Percentiles rank a stretch among this genome's conserved stretches.
Evolutionary conservation across 1,140 invertebrate genomes (phyloP).

Genomic region (Brachionus angularis): DNA sequence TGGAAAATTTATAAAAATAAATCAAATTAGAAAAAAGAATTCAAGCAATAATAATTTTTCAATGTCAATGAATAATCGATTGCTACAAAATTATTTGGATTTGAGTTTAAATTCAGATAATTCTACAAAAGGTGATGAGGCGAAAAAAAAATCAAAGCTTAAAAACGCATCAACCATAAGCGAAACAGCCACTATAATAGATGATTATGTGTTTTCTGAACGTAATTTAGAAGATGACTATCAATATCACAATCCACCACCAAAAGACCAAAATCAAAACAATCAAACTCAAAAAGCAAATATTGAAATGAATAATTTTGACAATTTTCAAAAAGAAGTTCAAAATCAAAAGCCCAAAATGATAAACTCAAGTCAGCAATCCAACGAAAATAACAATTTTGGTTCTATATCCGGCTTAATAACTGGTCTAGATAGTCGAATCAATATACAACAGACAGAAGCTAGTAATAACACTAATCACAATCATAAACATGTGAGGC

Average conservation of each 20-base stretch:
- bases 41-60: slow-evolving; percentile 10
- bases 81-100: slow-evolving; percentile 42
- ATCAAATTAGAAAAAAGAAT: not conserved
- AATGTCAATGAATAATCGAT: slow-evolving; percentile 27
- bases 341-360: too few relatives aligned
- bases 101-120: slow-evolving; percentile 29
- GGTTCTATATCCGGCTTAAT: slow-evolving; percentile 6
- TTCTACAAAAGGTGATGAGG: not conserved
- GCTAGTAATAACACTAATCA: slow-evolving; percentile 17
- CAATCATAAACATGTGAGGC: not conserved
- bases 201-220: too few relatives aligned
- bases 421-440: not conserved
- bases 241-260: too few relatives aligned
- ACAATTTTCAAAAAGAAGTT: too few relatives aligned
- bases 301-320: too few relatives aligned
- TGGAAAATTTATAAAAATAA: not conserved
- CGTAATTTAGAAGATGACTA: too few relatives aligned
- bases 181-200: slow-evolving; percentile 28
- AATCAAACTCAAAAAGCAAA: too few relatives aligned
- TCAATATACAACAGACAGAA: too few relatives aligned
- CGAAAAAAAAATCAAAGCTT: slow-evolving; percentile 8
- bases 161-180: not conserved
- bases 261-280: not conserved
- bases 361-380: too few relatives aligned
- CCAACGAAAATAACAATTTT: slow-evolving; percentile 5